These are phyloP conservation scores for Crenichthys baileyi DNA, from an alignment of 2,797 vertebrate species.

Conservation along the genomic window DNA sequence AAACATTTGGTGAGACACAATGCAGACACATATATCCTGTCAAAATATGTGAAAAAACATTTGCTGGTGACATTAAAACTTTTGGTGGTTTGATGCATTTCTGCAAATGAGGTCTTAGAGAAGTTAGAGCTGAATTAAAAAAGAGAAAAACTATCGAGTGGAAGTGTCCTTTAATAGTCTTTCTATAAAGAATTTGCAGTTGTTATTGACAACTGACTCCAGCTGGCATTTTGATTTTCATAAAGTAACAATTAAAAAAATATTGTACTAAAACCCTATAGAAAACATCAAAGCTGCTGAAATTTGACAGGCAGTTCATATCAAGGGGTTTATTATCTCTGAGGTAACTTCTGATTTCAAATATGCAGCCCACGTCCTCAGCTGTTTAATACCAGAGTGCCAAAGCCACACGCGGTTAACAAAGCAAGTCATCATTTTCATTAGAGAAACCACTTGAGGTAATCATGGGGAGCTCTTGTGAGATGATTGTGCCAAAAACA, in stretches of 20 bases:
- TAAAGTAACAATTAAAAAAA: slow-evolving; percentile 61
- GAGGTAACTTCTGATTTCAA: slow-evolving; percentile 30
- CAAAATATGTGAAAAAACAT: slow-evolving; percentile 37
- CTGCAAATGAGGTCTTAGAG: neutral
- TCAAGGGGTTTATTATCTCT: slow-evolving; percentile 30
- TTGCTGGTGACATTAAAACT: slow-evolving; percentile 16
- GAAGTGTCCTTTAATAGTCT: slow-evolving; percentile 40
- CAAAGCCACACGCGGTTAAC: slow-evolving; percentile 70
- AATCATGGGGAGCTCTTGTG: slow-evolving; percentile 64
- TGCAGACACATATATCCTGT: slow-evolving; percentile 27
- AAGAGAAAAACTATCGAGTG: slow-evolving; percentile 52
- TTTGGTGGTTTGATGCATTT: neutral
- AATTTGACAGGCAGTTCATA: slow-evolving; percentile 46
- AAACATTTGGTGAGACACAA: slow-evolving; percentile 24
- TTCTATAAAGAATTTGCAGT: neutral
- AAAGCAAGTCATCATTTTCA: slow-evolving; percentile 76
- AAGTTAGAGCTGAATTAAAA: slow-evolving; percentile 6
- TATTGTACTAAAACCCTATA: slow-evolving; percentile 39
- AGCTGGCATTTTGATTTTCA: slow-evolving; percentile 73
- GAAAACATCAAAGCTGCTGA: slow-evolving; percentile 31
- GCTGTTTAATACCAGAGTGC: slow-evolving; percentile 64
- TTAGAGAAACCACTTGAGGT: slow-evolving; percentile 71
- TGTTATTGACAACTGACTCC: slow-evolving; percentile 55
- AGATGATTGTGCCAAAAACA: slow-evolving; percentile 73
- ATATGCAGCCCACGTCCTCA: slow-evolving; percentile 46